Evolutionary conservation across 2,113 vertebrate genomes (phyloP), one percentile per base, ranked within the genome.

Genomic region (Papio anubis): DNA sequence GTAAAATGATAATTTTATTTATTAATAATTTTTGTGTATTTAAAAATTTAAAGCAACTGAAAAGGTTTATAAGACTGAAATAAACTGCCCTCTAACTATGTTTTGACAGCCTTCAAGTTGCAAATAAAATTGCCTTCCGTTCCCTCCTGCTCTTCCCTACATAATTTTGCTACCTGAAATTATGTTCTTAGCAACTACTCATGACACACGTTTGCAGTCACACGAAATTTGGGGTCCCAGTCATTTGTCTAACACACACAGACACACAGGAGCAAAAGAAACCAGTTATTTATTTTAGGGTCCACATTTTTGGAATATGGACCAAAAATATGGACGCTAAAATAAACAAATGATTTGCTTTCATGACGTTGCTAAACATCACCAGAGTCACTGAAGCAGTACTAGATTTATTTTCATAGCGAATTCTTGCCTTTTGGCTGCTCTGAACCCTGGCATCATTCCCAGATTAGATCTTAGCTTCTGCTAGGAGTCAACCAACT

Each of bases 401-500:
- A 7, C 12, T 35, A 23, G 6, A 30, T 52, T 93, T 78, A 76
- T 76, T 94, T 95, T 94, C 81, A 91, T 13, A 30, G 61, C 59
- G 45, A 93, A 23, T 61, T 66, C 82, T 82, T 80, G 59, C 61
- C 92, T 96, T 91, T 96, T 91, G 68, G 48, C 85, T 94, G 85
- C 84, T 30, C 85, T 95, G 78, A 25, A 12, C 90, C 40, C 61
- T 97, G 98, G 96, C 93, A 93, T 97, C 68, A 64, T 87, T 97
- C 89, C 96, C 86, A 91, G 85, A 81, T 43, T 55, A 85, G 38
- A 81, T 68, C 68, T 86, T 82, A 85, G 88, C 88, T 97, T 70
- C 90, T 80, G 91, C 55, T 76, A 93, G 18, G 50, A 96, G 48
- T 64, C 88, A 92, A 95, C 50, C 82, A 95, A 89, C 85, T 95